phyloP scores from a whole-genome alignment of 2,797 vertebrate genomes.

The Perodicticus potto region DNA sequence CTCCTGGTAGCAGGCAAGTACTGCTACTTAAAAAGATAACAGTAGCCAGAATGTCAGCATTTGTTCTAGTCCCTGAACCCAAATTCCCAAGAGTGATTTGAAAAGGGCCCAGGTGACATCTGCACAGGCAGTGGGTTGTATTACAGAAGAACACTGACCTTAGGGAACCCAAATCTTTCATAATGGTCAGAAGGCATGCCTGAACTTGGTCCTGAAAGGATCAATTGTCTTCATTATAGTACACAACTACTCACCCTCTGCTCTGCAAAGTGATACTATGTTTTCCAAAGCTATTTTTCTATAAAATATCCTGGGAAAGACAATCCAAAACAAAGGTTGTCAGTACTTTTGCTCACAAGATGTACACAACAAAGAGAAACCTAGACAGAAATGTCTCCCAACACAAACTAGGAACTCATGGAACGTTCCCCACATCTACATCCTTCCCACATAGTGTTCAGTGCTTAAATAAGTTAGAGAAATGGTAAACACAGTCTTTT shows the following conservation, averaged over 20 bases:
- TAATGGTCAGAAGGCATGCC: background rate
- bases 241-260: background rate
- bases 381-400: background rate
- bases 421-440: no score
- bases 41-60: background rate
- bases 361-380: background rate
- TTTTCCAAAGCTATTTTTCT: background rate
- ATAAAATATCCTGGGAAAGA: background rate
- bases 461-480: conserved; percentile 27
- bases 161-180: background rate
- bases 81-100: background rate
- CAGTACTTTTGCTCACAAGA: background rate
- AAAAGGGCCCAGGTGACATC: background rate
- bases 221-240: background rate
- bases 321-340: background rate
- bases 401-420: background rate
- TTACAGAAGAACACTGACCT: background rate
- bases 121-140: background rate
- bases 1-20: background rate
- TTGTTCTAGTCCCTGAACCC: background rate
- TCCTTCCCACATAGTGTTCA: background rate
- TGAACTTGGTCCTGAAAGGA: background rate
- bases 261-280: background rate
- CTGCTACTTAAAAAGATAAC: background rate
- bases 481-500: background rate